These are phyloP conservation scores for Ptilonorhynchus violaceus DNA, from an alignment of 2,113 vertebrate species.

Conservation along the genomic window DNA sequence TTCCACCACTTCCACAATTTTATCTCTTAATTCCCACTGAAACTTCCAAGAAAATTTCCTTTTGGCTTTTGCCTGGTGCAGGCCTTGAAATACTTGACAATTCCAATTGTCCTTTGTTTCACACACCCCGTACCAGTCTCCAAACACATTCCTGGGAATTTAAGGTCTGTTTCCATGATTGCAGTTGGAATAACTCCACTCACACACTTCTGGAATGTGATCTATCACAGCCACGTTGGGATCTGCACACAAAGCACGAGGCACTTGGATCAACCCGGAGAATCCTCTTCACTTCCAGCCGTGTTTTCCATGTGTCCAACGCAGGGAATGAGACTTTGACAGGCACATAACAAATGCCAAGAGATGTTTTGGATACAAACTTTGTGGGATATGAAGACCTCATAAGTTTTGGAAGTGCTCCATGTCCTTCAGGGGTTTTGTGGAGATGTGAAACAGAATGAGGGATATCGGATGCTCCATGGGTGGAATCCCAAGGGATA, in stretches of 20 bases:
- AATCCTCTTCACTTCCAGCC: not conserved
- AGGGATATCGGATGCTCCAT: too few species aligned
- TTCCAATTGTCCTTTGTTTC: not conserved
- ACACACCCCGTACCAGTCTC: not conserved
- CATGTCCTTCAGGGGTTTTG: not conserved
- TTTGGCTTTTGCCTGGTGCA: not conserved
- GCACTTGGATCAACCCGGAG: not conserved
- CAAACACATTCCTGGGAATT: not conserved
- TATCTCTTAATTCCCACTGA: not conserved
- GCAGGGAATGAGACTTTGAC: not conserved
- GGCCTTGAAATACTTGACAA: not conserved
- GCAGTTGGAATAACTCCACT: not conserved
- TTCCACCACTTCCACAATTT: not conserved
- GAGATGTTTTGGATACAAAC: not conserved
- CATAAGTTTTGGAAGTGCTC: fast-evolving
- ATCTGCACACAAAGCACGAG: not conserved
- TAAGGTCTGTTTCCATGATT: not conserved
- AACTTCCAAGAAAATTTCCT: not conserved
- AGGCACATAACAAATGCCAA: not conserved
- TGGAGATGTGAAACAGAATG: fast-evolving
- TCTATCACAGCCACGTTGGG: not conserved
- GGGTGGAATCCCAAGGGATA: not conserved
- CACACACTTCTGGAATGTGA: not conserved
- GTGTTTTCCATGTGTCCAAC: not conserved
- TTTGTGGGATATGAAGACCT: not conserved